phyloP scores from a whole-genome alignment of 2,888 invertebrate species.

The Aethes cnicana region DNA sequence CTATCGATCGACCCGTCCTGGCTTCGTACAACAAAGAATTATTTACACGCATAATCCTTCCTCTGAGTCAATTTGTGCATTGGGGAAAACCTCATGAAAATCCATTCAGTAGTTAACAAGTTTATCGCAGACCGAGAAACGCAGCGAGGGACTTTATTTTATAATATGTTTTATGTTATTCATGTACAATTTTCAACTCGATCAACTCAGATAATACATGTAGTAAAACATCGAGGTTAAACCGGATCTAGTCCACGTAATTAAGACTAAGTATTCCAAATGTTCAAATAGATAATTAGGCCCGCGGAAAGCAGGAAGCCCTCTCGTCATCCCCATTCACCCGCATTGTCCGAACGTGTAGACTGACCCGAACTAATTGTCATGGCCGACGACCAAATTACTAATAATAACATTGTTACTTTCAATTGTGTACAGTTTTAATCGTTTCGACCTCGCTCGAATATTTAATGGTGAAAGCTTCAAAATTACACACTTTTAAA shows the following conservation, averaged over 20 bases:
- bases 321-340: conserved; percentile 56
- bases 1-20: no score
- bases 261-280: background rate
- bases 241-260: background rate
- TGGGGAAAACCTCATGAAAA: no score
- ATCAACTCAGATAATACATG: no score
- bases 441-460: conserved; percentile 23
- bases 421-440: conserved; percentile 35
- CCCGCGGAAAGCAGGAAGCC: conserved; percentile 35
- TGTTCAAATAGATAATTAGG: background rate
- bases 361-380: conserved; percentile 56
- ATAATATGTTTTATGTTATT: no score
- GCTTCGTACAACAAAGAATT: no score
- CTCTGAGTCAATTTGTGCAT: no score
- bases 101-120: no score
- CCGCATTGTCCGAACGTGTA: conserved; percentile 49
- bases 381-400: conserved; percentile 39
- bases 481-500: background rate
- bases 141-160: no score
- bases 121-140: no score
- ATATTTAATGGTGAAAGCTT: conserved; percentile 13
- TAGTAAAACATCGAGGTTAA: no score
- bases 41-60: no score
- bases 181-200: no score
- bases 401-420: conserved; percentile 36